Evolutionary conservation across 2,113 vertebrate species (phyloP).

Genomic region (Microcebus tavaratra): DNA sequence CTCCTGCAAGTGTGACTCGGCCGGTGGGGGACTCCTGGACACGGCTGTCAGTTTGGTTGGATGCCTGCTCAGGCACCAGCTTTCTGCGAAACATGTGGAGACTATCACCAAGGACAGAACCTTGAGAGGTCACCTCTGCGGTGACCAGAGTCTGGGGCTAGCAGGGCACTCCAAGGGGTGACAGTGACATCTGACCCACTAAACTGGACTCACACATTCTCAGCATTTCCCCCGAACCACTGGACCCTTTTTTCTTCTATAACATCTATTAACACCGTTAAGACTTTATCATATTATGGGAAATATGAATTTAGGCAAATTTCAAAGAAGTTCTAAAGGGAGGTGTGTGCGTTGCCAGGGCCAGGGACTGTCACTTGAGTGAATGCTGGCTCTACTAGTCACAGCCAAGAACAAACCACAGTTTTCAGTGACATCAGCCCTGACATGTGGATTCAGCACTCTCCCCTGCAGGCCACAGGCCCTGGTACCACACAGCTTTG

Average conservation of each 20-base stretch:
- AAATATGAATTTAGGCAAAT: neutral
- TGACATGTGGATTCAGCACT: rapidly evolving
- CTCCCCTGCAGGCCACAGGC: neutral
- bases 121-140: rapidly evolving
- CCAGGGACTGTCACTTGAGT: rapidly evolving
- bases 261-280: too few species aligned
- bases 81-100: neutral
- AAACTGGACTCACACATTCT: rapidly evolving
- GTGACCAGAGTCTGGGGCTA: rapidly evolving
- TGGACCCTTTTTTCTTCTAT: rapidly evolving
- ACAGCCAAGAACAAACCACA: neutral
- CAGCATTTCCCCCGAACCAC: neutral
- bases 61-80: rapidly evolving
- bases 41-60: rapidly evolving
- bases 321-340: rapidly evolving
- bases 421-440: neutral
- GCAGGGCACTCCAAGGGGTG: too few species aligned
- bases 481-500: too few species aligned
- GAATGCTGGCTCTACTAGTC: rapidly evolving
- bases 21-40: rapidly evolving
- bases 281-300: neutral
- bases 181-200: rapidly evolving
- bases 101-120: neutral
- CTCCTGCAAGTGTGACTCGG: rapidly evolving
- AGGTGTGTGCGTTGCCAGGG: neutral